Evolutionary conservation across 2,888 invertebrate genomes (phyloP), one percentile per base, ranked within the genome.

Genomic region (Acanthopleura granulata): DNA sequence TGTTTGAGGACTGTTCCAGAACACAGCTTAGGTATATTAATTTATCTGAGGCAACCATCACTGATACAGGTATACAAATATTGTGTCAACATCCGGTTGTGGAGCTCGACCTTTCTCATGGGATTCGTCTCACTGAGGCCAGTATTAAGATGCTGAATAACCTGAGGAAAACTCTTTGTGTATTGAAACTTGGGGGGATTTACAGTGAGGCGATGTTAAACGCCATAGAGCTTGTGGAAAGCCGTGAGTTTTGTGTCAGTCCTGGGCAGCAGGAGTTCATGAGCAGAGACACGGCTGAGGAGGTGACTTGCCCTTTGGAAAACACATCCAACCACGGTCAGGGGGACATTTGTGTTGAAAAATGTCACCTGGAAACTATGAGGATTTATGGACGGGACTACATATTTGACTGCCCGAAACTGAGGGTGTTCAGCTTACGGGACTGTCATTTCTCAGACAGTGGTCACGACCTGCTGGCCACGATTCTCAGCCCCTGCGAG

Each of bases 31-130:
- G 81, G 22, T 78, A 80, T 18, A 75, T 85, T 14, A 80, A 82
- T n/a, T 77, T 86, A 27, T 77, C 83, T 12, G 77, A 79, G 30
- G 80, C 83, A 12, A 49, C 66, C 40, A 93, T 97, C 69, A 94
- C 94, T 15, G 94, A 95, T 88, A 91, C 92, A 77, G 94, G 95
- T 75, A 91, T 97, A 72, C 92, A 93, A 81, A 93, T 93, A 73
- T 91, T 97, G 22, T 91, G 95, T 89, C 92, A 93, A 72, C 97
- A 97, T 90, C 93, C 94, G 80, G 92, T 96, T 61, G 91, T 92
- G 18, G 94, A 94, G 79, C 91, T 97, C 72, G 95, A 95, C 82
- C 92, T 97, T 79, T 93, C 93, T 75, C 94, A 95, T 84, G 96
- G 96, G 89, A 92, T 93, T 79, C 92, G 93, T 79, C 91, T 96